phyloP scores from a whole-genome alignment of 2,888 invertebrate species.

The Acleris emargana region DNA sequence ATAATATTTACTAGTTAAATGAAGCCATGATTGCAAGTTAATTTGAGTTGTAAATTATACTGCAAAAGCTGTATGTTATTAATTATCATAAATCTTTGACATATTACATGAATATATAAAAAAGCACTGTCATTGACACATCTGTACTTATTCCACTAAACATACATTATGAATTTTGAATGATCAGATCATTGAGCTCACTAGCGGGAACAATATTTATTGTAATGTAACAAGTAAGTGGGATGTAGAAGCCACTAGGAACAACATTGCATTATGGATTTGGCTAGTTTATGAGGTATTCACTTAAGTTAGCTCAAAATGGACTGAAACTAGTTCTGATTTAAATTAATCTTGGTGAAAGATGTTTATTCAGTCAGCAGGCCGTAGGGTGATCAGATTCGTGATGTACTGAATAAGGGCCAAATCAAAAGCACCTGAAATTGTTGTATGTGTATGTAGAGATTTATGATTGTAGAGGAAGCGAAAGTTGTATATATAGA shows the following conservation, averaged over 20 bases:
- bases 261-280: conserved; percentile 25
- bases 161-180: conserved; percentile 27
- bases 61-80: too few species aligned
- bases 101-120: background rate
- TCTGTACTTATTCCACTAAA: conserved; percentile 3
- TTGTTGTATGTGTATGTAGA: too few species aligned
- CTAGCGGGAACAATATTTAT: conserved; percentile 64
- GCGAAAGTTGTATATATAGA: too few species aligned
- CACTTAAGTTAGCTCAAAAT: conserved; percentile 10
- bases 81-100: too few species aligned
- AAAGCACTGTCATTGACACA: background rate
- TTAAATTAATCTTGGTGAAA: conserved; percentile 9
- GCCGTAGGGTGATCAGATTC: too few species aligned
- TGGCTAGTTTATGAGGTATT: conserved; percentile 19
- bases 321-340: conserved; percentile 17
- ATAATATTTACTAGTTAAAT: too few species aligned
- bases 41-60: too few species aligned
- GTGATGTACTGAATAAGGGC: too few species aligned
- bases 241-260: conserved; percentile 26
- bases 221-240: conserved; percentile 28
- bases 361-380: too few species aligned
- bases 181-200: conserved; percentile 56
- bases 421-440: too few species aligned
- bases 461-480: too few species aligned
- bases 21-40: too few species aligned